These are phyloP conservation scores for Procambarus virginalis DNA, from an alignment of 1,140 invertebrate genomes.

Conservation along the genomic window DNA sequence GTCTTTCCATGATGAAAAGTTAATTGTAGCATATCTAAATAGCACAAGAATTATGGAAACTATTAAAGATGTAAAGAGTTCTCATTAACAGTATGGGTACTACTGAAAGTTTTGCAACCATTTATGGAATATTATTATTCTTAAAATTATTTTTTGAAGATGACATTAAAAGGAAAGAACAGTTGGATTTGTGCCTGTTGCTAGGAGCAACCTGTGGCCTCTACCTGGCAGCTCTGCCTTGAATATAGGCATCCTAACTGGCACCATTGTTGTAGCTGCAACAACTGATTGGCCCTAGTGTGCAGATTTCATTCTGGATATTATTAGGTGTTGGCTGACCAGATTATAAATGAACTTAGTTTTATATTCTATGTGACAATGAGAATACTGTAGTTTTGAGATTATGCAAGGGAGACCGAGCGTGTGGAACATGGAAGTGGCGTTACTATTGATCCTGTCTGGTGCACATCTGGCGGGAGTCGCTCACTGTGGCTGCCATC, in stretches of 20 bases:
- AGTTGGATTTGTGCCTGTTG: conserved; percentile 22
- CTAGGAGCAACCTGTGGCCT: conserved; percentile 35
- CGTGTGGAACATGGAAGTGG: not conserved
- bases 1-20: too few species aligned
- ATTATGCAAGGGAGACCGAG: not conserved
- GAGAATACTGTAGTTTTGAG: not conserved
- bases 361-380: too few species aligned
- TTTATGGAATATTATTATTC: too few species aligned
- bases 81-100: too few species aligned
- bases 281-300: not conserved
- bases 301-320: too few species aligned
- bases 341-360: too few species aligned
- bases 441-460: conserved; percentile 56
- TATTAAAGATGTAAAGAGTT: too few species aligned
- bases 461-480: conserved; percentile 39
- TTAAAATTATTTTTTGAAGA: too few species aligned
- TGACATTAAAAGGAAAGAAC: not conserved
- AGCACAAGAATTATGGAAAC: too few species aligned
- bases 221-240: conserved; percentile 23
- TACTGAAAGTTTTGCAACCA: too few species aligned
- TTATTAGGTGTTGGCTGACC: too few species aligned
- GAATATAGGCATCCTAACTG: not conserved
- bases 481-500: not conserved
- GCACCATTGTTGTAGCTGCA: not conserved
- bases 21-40: too few species aligned